Conservation (phyloP, 2,888 invertebrate species). For the Ophion ventricosus region DNA sequence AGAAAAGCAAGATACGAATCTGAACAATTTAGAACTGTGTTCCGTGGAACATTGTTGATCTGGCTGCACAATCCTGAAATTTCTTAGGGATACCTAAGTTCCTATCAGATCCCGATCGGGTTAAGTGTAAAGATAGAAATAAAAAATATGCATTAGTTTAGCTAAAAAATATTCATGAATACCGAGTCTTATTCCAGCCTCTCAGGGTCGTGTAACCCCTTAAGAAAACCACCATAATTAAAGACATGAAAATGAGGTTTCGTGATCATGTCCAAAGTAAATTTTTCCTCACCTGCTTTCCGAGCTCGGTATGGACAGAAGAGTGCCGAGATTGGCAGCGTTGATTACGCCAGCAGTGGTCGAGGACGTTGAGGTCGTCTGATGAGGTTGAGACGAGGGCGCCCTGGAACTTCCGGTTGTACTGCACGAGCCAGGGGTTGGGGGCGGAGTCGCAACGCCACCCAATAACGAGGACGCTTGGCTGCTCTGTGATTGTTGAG, state of each 20-base stretch:
- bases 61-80: too few relatives aligned
- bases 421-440: constrained; percentile 79
- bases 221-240: neutral
- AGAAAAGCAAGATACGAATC: too few relatives aligned
- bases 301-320: constrained; percentile 46
- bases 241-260: neutral
- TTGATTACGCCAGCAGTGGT: constrained; percentile 72
- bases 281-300: constrained; percentile 60
- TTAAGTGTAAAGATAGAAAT: too few relatives aligned
- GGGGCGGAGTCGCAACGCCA: constrained; percentile 86
- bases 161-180: too few relatives aligned
- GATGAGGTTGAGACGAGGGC: constrained; percentile 59
- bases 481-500: constrained; percentile 84
- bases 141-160: too few relatives aligned
- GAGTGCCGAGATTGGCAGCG: constrained; percentile 34
- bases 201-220: too few relatives aligned
- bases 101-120: too few relatives aligned
- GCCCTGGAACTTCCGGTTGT: constrained; percentile 61
- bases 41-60: too few relatives aligned
- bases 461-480: constrained; percentile 84
- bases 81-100: too few relatives aligned
- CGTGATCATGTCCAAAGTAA: neutral
- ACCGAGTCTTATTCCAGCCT: too few relatives aligned
- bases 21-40: too few relatives aligned
- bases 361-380: constrained; percentile 52